Evolutionary conservation across 2,888 invertebrate genomes (phyloP).

Genomic region (Cephus sareptanus): DNA sequence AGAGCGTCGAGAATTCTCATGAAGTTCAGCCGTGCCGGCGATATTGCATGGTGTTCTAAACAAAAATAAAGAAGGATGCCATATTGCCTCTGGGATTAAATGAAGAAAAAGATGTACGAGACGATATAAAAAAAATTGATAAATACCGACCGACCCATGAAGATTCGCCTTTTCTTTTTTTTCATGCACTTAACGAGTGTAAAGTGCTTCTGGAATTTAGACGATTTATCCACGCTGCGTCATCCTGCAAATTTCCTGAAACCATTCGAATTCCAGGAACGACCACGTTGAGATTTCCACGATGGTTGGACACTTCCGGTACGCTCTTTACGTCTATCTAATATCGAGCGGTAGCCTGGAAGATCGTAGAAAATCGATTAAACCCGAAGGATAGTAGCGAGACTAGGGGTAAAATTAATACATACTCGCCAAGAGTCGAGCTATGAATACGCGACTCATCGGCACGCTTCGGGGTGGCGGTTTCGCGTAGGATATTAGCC

Average conservation of each 20-base stretch:
- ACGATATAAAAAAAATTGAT: not conserved
- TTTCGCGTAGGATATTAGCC: conserved; percentile 10
- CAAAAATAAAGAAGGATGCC: not conserved
- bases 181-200: not conserved
- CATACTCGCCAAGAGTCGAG: conserved; percentile 28
- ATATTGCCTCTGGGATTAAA: not conserved
- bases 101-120: not conserved
- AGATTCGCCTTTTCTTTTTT: not conserved
- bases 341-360: not conserved
- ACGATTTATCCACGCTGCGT: not conserved
- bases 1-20: not conserved
- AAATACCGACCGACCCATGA: not conserved
- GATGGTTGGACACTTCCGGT: not conserved
- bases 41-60: not conserved
- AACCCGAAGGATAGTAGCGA: not conserved
- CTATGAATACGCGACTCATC: conserved; percentile 30
- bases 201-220: not conserved
- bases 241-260: not conserved
- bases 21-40: not conserved
- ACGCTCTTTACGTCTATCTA: not conserved
- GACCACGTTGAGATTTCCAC: not conserved
- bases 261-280: not conserved
- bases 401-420: conserved; percentile 36
- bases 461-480: not conserved
- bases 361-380: not conserved